Evolutionary conservation across 2,797 vertebrate species (phyloP).

Genomic region (Periparus ater): DNA sequence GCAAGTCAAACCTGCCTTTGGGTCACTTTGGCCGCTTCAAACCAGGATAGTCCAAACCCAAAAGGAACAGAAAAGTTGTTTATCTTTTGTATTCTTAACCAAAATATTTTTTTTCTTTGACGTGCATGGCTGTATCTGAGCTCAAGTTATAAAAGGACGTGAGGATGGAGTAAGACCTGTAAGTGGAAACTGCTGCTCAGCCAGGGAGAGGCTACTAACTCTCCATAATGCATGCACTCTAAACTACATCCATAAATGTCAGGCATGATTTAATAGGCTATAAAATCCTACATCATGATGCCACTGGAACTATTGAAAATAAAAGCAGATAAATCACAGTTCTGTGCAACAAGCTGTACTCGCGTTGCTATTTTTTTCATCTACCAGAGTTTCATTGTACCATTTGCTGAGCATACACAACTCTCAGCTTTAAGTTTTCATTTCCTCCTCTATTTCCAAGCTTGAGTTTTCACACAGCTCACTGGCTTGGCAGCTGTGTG

Average conservation of each 20-base stretch:
- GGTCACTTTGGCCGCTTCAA: not conserved
- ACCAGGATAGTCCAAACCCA: not conserved
- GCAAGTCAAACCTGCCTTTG: not conserved
- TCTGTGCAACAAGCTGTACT: conserved; percentile 24
- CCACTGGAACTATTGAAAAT: conserved; percentile 44
- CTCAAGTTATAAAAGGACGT: not conserved
- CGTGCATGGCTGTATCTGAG: not conserved
- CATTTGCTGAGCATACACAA: not conserved
- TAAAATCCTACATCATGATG: conserved; percentile 50
- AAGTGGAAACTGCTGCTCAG: not conserved
- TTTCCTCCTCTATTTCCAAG: not conserved
- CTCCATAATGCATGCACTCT: conserved; percentile 49
- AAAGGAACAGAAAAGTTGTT: not conserved
- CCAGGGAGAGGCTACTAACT: not conserved
- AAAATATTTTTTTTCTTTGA: not conserved
- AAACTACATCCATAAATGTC: conserved; percentile 42
- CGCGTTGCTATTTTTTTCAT: not conserved
- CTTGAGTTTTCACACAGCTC: not conserved
- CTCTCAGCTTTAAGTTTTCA: not conserved
- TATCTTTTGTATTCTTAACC: not conserved
- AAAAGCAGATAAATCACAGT: conserved; percentile 60
- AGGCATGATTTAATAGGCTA: conserved; percentile 48
- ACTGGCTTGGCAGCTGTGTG: not conserved
- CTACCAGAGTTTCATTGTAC: not conserved
- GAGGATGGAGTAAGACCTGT: not conserved